Conservation (phyloP, 1,140 invertebrate genomes). For the Metopolophium dirhodum region DNA sequence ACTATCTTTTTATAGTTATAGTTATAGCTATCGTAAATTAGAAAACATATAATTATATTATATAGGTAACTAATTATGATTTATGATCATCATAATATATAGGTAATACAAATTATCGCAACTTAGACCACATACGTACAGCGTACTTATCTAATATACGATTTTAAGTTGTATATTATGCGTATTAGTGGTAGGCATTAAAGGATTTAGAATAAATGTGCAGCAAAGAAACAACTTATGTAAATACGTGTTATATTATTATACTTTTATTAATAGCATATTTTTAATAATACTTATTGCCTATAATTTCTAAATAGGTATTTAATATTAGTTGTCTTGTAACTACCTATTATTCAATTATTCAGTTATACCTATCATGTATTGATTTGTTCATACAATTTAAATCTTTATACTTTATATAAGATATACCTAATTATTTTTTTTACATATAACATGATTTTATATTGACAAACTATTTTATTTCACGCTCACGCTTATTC, state of each 20-base stretch:
- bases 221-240: background rate
- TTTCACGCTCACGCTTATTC: no score
- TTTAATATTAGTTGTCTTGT: no score
- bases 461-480: no score
- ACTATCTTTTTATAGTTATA: background rate
- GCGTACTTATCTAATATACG: background rate
- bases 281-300: background rate
- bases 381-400: no score
- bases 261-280: constrained; percentile 15
- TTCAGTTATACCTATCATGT: no score
- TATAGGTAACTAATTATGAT: background rate
- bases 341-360: no score
- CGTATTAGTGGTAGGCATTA: background rate
- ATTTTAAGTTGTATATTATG: background rate
- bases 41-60: background rate
- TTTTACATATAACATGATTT: no score
- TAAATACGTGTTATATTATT: constrained; percentile 24
- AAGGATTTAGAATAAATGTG: constrained; percentile 18
- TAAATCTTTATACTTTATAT: no score
- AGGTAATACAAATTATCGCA: constrained; percentile 22
- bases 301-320: no score
- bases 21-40: background rate
- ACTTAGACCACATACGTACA: background rate
- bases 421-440: no score
- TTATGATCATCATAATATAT: background rate